Base-by-base conservation (phyloP, 2,113 vertebrate genomes). In the Passer domesticus region DNA sequence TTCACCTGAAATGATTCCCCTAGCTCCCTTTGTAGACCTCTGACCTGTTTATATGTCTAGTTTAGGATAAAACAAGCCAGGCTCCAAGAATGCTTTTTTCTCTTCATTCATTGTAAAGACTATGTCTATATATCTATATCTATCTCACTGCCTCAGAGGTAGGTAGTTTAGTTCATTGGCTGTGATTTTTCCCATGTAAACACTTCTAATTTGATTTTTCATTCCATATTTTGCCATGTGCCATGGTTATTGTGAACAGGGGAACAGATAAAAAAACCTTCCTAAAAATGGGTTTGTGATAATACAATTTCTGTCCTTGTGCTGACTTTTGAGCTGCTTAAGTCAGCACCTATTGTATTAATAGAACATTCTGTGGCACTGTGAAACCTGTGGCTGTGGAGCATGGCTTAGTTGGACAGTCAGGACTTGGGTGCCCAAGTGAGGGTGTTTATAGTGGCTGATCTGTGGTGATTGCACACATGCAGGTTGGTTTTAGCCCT, bases 381-480 rank as follows among this genome's bases (percentile, higher is more conserved):
- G 23, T 43, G 14, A 35, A 63, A 47, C 39, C 24, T 70, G 4
- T 19, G 33, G 39, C 70, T 35, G 35, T 68, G 60, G 62, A 55
- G 5, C 43, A 21, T 4, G 7, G 74, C 33, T 82, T 21, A 28
- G 44, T 7, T 79, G 66, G 12, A 9, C 33, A 31, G 56, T 25
- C 69, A 58, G 22, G 44, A 60, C 15, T 22, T 25, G 67, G n/a
- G 20, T 41, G 22, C 19, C 31, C 15, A 22, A 9, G 41, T 41
- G 47, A 16, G 5, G 3, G 11, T 46, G 28, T 76, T 92, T 76
- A 7, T 16, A 44, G 53, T 28, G 37, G n/a, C 31, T 66, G 58
- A n/a, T 49, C 21, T 66, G 20, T 47, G n/a, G 28, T 44, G 39
- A 31, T 5, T 18, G 50, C 63, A 66, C 8, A 41, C 0, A 0